A percentile compares a stretch with the other conserved stretches of the same genome.
These are phyloP conservation scores for Schizotus pectinicornis DNA, from an alignment of 2,888 invertebrate species.

Conservation along the genomic window DNA sequence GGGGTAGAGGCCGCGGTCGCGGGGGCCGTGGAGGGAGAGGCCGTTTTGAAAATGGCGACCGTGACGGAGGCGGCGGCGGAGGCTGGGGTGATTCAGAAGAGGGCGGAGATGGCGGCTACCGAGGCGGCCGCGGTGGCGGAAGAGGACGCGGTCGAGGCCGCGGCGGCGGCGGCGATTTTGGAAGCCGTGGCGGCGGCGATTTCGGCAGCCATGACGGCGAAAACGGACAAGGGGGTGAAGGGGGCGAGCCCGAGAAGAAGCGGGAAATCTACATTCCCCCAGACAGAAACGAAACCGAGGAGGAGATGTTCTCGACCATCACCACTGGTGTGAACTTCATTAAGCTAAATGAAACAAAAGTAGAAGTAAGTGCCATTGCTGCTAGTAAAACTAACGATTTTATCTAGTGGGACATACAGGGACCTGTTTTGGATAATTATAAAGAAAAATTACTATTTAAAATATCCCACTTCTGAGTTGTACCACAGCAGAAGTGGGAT, in stretches of 20 bases:
- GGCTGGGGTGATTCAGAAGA: slow-evolving; percentile 7
- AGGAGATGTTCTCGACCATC: slow-evolving; percentile 72
- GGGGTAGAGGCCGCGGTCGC: slow-evolving; percentile 13
- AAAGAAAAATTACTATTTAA: too few species aligned
- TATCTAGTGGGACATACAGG: too few species aligned
- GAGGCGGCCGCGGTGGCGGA: slow-evolving; percentile 23
- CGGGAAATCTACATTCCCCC: slow-evolving; percentile 75
- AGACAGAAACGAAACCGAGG: slow-evolving; percentile 74
- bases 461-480: too few species aligned
- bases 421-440: too few species aligned
- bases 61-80: background rate
- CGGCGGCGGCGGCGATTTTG: slow-evolving; percentile 34
- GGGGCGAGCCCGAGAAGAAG: slow-evolving; percentile 62
- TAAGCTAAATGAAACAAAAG: slow-evolving; percentile 87
- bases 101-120: slow-evolving; percentile 34
- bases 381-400: too few species aligned
- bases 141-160: slow-evolving; percentile 28
- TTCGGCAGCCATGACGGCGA: slow-evolving; percentile 44
- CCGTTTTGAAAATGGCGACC: background rate
- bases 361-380: slow-evolving; percentile 79
- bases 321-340: slow-evolving; percentile 90
- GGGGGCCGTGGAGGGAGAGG: background rate
- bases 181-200: slow-evolving; percentile 44
- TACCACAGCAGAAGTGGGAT: too few species aligned
- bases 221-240: slow-evolving; percentile 32